Evolutionary conservation across 2,797 vertebrate genomes (phyloP), one percentile per base, ranked within the genome.

Genomic region (Vipera ursinii): DNA sequence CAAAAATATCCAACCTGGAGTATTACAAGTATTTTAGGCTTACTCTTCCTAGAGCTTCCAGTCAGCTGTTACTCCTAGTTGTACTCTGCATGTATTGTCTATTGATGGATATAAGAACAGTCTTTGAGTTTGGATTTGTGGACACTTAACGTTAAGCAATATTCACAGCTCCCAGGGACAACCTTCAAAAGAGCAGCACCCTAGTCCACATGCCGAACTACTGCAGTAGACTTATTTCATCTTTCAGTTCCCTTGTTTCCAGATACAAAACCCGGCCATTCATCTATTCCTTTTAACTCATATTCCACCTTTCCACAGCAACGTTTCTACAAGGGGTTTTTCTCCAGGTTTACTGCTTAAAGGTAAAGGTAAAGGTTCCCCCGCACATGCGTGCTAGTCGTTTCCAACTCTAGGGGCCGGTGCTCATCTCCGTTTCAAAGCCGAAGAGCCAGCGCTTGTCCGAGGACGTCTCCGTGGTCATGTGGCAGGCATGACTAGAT

Each of bases 301-400:
- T 63, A 86, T 38, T 24, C 24, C 59, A 63, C 7, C 48, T 3
- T 91, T 86, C 60, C 86, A 61, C 20, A 9, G 38, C 15, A 15
- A 44, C 53, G 53, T 22, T 51, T 26, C 51, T 26, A 59, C 26
- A 22, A 28, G 13, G 20, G 22, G 28, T 9, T 12, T 20, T 22
- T 78, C 28, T 5, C 0, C 2, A 32, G 51, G 24, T 0, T 0
- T 73, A 85, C 48, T 1, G 0, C 60, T 0, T 86, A 22, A 38
- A 38, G 38, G 38, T 38, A 38, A 38, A 38, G 38, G 38, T 38
- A 38, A 38, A 38, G 38, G 38, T 38, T 38, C 38, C 38, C 38
- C 38, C 38, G 38, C 38, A 38, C 38, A 38, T 38, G 38, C 38
- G 38, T 38, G 38, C 38, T 38, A 38, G 38, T 38, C 38, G 2